A percentile compares a stretch with the other conserved stretches of the same genome.
Evolutionary conservation across 1,140 invertebrate species (phyloP).

Genomic region (Hermetia illucens): DNA sequence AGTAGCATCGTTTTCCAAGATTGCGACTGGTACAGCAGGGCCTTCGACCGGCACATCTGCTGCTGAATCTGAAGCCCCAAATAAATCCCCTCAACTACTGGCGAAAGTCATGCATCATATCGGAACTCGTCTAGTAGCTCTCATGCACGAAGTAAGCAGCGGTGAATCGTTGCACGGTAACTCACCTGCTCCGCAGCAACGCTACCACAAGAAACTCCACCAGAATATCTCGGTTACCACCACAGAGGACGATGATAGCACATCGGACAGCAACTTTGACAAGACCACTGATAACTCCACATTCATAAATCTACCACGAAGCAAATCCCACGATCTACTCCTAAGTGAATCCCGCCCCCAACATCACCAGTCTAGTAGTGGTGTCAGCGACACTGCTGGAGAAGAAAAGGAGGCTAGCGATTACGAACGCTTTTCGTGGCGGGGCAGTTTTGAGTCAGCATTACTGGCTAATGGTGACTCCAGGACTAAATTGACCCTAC

Average conservation of each 20-base stretch:
- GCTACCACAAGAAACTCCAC: constrained; percentile 37
- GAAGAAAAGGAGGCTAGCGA: constrained; percentile 69
- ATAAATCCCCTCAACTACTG: constrained; percentile 71
- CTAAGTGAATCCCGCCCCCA: constrained; percentile 36
- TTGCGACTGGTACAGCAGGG: constrained; percentile 36
- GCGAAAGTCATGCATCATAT: constrained; percentile 89
- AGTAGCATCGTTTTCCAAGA: constrained; percentile 63
- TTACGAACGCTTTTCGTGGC: constrained; percentile 77
- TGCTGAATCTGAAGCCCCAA: constrained; percentile 32
- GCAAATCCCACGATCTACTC: constrained; percentile 63
- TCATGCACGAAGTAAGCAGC: constrained; percentile 85
- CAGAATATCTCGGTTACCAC: constrained; percentile 53
- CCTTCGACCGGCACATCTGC: constrained; percentile 14
- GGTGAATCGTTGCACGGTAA: constrained; percentile 39
- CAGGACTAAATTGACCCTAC: constrained; percentile 54
- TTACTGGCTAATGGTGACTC: constrained; percentile 67
- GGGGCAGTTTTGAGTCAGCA: constrained; percentile 78
- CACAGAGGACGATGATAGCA: constrained; percentile 63
- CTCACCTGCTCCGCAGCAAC: constrained; percentile 33
- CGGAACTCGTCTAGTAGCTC: constrained; percentile 68
- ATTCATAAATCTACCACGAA: constrained; percentile 40
- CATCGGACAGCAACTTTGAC: constrained; percentile 34
- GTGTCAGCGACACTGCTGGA: constrained; percentile 35
- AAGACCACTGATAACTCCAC: no score
- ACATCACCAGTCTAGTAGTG: constrained; percentile 31